Conservation (phyloP, 2,888 invertebrate genomes). For the Xiphydria camelus region DNA sequence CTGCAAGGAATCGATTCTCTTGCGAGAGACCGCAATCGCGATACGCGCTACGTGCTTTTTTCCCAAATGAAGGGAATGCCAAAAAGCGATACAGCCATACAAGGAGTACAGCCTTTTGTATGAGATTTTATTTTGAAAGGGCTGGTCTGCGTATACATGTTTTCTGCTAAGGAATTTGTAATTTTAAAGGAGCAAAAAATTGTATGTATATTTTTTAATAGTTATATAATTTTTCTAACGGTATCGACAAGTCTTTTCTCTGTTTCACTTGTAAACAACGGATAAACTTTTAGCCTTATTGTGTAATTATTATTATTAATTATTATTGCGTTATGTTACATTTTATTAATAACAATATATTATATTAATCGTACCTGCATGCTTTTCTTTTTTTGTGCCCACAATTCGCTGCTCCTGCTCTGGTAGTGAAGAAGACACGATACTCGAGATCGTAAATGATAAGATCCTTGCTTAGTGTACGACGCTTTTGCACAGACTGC, state of each 20-base stretch:
- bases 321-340: constrained; percentile 57
- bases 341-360: constrained; percentile 57
- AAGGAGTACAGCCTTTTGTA: constrained; percentile 6
- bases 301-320: constrained; percentile 52
- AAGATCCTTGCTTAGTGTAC: too few species aligned
- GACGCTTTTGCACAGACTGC: too few species aligned
- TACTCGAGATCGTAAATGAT: too few species aligned
- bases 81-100: constrained; percentile 19
- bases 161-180: background rate
- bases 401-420: background rate
- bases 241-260: constrained; percentile 4
- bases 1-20: too few species aligned
- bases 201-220: constrained; percentile 13
- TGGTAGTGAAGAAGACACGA: too few species aligned
- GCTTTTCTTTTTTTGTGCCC: constrained; percentile 30
- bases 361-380: constrained; percentile 50
- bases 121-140: constrained; percentile 14
- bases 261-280: constrained; percentile 36
- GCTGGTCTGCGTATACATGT: constrained; percentile 7
- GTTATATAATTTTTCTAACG: constrained; percentile 8
- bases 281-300: constrained; percentile 42
- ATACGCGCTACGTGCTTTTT: too few species aligned
- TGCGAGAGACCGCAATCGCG: too few species aligned
- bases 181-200: background rate
- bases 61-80: constrained; percentile 23